These are phyloP conservation scores for Platycnemis pennipes DNA, from an alignment of 2,888 invertebrate genomes.

Conservation along the genomic window DNA sequence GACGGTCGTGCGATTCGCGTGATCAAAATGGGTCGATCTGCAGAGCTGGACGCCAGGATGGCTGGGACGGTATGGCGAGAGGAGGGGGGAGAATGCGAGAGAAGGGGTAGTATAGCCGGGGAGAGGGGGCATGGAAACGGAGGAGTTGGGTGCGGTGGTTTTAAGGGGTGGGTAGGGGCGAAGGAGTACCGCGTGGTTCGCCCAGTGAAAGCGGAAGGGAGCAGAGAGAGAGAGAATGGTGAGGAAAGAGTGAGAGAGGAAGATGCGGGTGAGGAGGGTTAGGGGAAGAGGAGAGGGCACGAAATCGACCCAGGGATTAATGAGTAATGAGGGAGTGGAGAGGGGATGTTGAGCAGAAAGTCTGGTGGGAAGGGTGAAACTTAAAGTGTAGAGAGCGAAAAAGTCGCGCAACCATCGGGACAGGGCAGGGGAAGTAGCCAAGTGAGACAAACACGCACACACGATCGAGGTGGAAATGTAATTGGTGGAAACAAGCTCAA, in stretches of 20 bases:
- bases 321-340: not conserved
- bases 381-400: slow-evolving; percentile 33
- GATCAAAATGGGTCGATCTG: slow-evolving; percentile 67
- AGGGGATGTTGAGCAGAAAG: not conserved
- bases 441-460: no score
- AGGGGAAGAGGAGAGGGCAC: not conserved
- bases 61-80: slow-evolving; percentile 36
- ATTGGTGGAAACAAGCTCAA: not conserved
- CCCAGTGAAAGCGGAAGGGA: not conserved
- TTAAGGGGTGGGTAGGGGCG: not conserved
- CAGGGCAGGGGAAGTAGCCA: not conserved
- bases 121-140: not conserved
- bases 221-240: not conserved
- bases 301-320: slow-evolving; percentile 24
- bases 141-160: not conserved
- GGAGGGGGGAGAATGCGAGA: slow-evolving; percentile 68
- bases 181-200: not conserved
- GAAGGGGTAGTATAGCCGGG: not conserved
- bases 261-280: not conserved
- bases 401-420: not conserved
- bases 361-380: not conserved
- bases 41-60: slow-evolving; percentile 63
- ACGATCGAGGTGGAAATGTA: not conserved
- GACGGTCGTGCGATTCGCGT: slow-evolving; percentile 75
- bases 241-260: not conserved